Percentiles rank a stretch among this genome's conserved stretches.
Evolutionary conservation across 2,113 vertebrate genomes (phyloP).

Genomic region (Channa maculata): DNA sequence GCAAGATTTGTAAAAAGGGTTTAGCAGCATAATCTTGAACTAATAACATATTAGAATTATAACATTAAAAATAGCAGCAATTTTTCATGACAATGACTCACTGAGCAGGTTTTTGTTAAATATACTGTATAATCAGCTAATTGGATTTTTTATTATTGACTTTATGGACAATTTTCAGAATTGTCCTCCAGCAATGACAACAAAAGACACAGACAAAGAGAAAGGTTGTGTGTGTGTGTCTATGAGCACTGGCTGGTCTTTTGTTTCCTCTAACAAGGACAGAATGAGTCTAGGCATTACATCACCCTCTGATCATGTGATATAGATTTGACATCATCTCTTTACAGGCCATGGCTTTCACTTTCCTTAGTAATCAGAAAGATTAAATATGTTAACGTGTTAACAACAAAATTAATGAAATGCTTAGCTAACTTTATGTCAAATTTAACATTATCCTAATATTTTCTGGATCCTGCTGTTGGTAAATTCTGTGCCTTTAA

Average conservation of each 20-base stretch:
- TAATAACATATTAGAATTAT: neutral
- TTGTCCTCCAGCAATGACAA: constrained; percentile 14
- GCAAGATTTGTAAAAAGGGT: neutral
- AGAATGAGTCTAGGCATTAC: constrained; percentile 60
- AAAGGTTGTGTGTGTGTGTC: constrained; percentile 9
- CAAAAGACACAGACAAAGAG: constrained; percentile 12
- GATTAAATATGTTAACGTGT: too few relatives aligned
- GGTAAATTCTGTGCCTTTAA: constrained; percentile 34
- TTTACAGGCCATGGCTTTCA: neutral
- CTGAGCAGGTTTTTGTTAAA: too few relatives aligned
- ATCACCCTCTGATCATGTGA: constrained; percentile 66
- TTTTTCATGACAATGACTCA: too few relatives aligned
- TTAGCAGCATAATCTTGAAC: neutral
- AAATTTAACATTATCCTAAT: too few relatives aligned
- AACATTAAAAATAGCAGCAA: neutral
- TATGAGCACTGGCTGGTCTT: constrained; percentile 47
- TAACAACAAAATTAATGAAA: too few relatives aligned
- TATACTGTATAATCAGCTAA: neutral
- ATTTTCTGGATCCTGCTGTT: neutral
- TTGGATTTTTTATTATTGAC: neutral
- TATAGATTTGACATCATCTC: constrained; percentile 54
- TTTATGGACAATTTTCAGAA: neutral
- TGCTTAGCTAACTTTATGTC: too few relatives aligned
- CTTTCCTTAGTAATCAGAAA: constrained; percentile 19
- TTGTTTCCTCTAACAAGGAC: constrained; percentile 68